Evolutionary conservation across 2,113 vertebrate species (phyloP).

Genomic region (Pelvicachromis taeniatus): DNA sequence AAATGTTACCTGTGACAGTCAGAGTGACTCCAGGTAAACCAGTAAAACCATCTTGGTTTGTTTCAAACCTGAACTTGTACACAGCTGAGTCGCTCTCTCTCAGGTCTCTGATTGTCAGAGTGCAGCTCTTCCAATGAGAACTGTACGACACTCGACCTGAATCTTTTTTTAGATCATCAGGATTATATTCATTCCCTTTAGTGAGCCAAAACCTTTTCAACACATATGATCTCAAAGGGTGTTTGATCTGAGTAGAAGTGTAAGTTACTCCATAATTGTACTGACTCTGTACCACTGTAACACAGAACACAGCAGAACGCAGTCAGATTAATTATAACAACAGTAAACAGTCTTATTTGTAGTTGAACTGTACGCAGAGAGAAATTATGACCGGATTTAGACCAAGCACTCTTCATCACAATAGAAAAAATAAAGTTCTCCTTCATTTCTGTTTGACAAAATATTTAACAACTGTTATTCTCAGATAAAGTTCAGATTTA

Average conservation of each 20-base stretch:
- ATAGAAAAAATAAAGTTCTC: neutral
- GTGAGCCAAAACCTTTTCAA: neutral
- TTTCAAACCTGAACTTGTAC: too few species aligned
- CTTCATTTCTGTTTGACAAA: neutral
- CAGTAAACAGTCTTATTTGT: too few species aligned
- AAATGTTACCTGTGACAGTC: too few species aligned
- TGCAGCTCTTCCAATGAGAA: too few species aligned
- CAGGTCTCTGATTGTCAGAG: too few species aligned
- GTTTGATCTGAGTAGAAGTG: neutral
- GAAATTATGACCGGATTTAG: neutral
- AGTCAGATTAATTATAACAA: too few species aligned
- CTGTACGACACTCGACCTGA: too few species aligned
- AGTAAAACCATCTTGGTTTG: too few species aligned
- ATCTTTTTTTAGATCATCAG: too few species aligned
- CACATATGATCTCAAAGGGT: accelerated
- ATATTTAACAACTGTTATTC: neutral
- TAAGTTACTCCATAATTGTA: accelerated
- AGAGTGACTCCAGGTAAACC: too few species aligned
- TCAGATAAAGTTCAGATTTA: neutral
- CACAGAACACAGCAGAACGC: neutral
- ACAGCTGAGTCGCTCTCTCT: too few species aligned
- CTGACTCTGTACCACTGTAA: neutral
- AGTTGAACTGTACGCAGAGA: neutral
- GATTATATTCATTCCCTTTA: neutral
- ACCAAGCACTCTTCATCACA: neutral